phyloP scores from a whole-genome alignment of 2,888 invertebrate genomes.

The Euphydryas editha region DNA sequence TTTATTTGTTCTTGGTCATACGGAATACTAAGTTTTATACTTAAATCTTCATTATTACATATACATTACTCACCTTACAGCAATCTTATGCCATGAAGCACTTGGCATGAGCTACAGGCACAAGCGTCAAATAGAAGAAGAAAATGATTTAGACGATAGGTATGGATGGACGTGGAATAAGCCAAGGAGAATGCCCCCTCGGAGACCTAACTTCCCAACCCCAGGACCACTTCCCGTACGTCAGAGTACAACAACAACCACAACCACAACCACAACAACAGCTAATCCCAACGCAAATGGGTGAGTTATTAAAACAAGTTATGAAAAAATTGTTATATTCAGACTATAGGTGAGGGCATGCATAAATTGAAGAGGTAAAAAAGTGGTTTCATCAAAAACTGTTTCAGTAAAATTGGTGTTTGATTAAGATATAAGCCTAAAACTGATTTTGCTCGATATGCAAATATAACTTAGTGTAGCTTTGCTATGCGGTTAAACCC shows the following conservation, averaged over 20 bases:
- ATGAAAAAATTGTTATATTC: too few relatives aligned
- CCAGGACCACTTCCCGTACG: neutral
- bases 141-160: conserved; percentile 60
- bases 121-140: conserved; percentile 52
- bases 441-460: too few relatives aligned
- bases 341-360: neutral
- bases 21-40: too few relatives aligned
- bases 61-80: conserved; percentile 49
- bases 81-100: conserved; percentile 49
- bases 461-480: too few relatives aligned
- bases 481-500: too few relatives aligned
- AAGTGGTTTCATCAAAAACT: neutral
- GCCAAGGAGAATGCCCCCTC: conserved; percentile 5
- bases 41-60: neutral
- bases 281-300: conserved; percentile 21
- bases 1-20: too few relatives aligned
- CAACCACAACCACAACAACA: conserved; percentile 19
- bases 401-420: too few relatives aligned
- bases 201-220: conserved; percentile 15
- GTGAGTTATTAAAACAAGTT: conserved; percentile 11
- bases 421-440: too few relatives aligned
- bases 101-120: conserved; percentile 53
- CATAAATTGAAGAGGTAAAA: neutral
- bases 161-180: conserved; percentile 53
- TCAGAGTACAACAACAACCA: conserved; percentile 16